phyloP scores from a whole-genome alignment of 1,140 invertebrate species.

The Brachionus paranguensis region DNA sequence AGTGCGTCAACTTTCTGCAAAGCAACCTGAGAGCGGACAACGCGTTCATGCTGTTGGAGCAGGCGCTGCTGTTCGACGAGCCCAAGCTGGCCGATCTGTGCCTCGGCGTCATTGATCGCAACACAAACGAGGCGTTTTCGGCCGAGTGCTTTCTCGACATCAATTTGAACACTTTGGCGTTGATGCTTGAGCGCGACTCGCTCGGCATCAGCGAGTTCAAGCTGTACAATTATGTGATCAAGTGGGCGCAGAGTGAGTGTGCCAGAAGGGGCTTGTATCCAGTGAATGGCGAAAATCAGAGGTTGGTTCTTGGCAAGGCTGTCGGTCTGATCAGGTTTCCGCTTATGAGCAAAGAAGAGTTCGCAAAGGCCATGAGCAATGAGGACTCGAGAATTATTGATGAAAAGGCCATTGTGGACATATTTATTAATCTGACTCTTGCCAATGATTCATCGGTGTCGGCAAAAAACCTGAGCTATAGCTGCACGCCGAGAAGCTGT shows the following conservation, averaged over 20 bases:
- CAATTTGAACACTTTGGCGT: constrained; percentile 72
- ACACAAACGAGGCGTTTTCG: constrained; percentile 70
- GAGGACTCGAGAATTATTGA: constrained; percentile 66
- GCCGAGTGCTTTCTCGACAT: constrained; percentile 82
- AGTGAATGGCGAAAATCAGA: constrained; percentile 66
- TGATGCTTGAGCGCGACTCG: constrained; percentile 74
- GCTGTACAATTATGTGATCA: constrained; percentile 64
- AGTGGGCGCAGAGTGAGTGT: constrained; percentile 39
- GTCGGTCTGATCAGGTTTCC: constrained; percentile 73
- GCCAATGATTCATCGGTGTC: neutral
- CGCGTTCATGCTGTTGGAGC: constrained; percentile 74
- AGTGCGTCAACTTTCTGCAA: constrained; percentile 77
- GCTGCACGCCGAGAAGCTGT: constrained; percentile 70
- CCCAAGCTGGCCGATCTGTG: constrained; percentile 70
- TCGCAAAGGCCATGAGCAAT: constrained; percentile 65
- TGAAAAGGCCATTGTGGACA: constrained; percentile 68
- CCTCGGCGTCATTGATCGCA: constrained; percentile 77
- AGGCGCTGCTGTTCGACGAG: constrained; percentile 74
- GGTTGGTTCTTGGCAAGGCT: constrained; percentile 64
- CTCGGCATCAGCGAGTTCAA: constrained; percentile 73
- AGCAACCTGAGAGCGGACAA: constrained; percentile 72
- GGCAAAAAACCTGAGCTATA: constrained; percentile 58
- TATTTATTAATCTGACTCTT: constrained; percentile 72
- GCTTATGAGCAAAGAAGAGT: constrained; percentile 78
- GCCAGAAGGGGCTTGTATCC: neutral